phyloP scores from a whole-genome alignment of 2,888 invertebrate species.

The Siphlonurus alternatus region DNA sequence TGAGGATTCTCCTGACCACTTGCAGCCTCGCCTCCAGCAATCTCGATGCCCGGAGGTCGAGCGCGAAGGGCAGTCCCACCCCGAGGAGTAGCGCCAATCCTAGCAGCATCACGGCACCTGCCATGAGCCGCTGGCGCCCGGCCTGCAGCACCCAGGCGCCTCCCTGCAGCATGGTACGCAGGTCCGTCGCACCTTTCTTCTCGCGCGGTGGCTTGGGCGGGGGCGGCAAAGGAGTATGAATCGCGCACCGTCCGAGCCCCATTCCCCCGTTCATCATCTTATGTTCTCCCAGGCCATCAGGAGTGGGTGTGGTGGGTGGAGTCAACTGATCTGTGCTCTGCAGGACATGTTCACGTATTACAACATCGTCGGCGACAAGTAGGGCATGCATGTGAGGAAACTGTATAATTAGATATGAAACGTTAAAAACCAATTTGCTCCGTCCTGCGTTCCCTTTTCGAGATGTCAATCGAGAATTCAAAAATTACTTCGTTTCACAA shows the following conservation, averaged over 20 bases:
- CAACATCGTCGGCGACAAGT: neutral
- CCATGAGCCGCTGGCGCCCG: neutral
- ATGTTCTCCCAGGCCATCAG: neutral
- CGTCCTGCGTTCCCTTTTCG: neutral
- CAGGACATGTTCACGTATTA: neutral
- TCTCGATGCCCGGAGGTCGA: conserved; percentile 37
- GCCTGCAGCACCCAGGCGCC: neutral
- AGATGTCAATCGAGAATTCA: neutral
- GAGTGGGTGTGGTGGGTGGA: neutral
- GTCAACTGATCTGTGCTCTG: neutral
- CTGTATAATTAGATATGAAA: neutral
- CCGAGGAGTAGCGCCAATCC: conserved; percentile 23
- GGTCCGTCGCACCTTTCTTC: neutral
- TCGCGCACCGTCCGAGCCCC: neutral
- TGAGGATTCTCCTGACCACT: conserved; percentile 34
- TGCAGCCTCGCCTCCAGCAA: conserved; percentile 36
- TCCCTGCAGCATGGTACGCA: neutral
- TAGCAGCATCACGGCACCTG: neutral
- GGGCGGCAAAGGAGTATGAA: neutral
- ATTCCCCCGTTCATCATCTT: neutral
- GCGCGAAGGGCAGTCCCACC: conserved; percentile 32
- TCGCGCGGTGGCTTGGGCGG: neutral
- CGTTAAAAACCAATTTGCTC: neutral
- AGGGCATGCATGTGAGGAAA: neutral
- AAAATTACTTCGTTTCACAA: too few relatives aligned